Evolutionary conservation across 2,113 vertebrate genomes (phyloP), one percentile per base, ranked within the genome.

Genomic region (Centropus bengalensis): DNA sequence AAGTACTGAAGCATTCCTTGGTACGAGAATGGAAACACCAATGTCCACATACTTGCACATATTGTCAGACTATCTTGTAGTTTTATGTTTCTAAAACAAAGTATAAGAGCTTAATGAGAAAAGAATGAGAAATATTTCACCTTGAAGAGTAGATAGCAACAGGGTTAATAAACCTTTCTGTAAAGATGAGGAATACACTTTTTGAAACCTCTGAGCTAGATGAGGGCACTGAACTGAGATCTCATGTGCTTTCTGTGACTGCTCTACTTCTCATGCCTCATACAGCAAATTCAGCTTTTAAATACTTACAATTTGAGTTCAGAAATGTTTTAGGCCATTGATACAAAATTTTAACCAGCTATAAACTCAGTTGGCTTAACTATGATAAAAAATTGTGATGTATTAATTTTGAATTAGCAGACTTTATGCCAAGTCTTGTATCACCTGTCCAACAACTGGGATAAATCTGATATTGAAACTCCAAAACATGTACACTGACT

Each of bases 211-310:
- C 32, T n/a, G 36, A 87, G 42, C 22, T n/a, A 22, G 10, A 47
- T 38, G 19, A 49, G n/a, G 23, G 14, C 26, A 62, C 26, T n/a
- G 26, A 73, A 47, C 7, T 80, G n/a, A 33, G 9, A 13, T 76
- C 26, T 42, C 5, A 22, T 9, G 10, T 14, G 21, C 30, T 84
- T 7, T 33, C 26, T 56, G 16, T 52, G 59, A 26, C 52, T 47
- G 8, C 12, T 60, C 6, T n/a, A 3, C 14, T 62, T 38, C 21
- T 60, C 2, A 1, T 8, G 8, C 5, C 18, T 55, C 10, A 4
- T 32, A 19, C 18, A 90, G 13, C 5, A 60, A 60, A 76, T 28
- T 3, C 16, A 15, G 3, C 9, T 81, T 67, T 38, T 54, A 67
- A 67, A 47, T 9, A 47, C 8, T 14, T 22, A 47, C 14, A 56